Conservation (phyloP, 2,797 vertebrate species). For the Gymnoscopelus microlampas region DNA sequence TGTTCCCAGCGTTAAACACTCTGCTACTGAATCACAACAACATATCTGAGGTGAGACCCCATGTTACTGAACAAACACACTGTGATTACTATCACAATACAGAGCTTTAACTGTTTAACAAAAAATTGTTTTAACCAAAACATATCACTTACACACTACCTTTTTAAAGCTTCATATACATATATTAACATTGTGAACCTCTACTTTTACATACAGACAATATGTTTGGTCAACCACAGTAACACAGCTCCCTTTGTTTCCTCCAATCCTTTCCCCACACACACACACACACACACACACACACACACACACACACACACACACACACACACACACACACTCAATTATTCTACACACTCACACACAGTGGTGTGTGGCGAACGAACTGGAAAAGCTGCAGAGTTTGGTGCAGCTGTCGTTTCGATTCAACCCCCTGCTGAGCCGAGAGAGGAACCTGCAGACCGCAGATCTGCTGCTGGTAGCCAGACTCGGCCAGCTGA, state of each 20-base stretch:
- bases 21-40: constrained; percentile 85
- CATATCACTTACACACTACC: too few species aligned
- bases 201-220: too few species aligned
- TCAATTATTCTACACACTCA: background rate
- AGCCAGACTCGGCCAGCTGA: constrained; percentile 84
- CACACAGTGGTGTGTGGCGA: constrained; percentile 87
- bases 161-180: too few species aligned
- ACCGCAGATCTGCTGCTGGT: constrained; percentile 87
- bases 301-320: constrained; percentile 70
- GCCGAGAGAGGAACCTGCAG: constrained; percentile 72
- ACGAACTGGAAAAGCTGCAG: constrained; percentile 89
- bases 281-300: background rate
- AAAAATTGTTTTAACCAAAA: too few species aligned
- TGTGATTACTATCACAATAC: too few species aligned
- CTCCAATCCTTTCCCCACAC: too few species aligned
- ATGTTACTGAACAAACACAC: too few species aligned
- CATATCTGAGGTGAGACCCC: constrained; percentile 84
- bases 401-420: constrained; percentile 82
- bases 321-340: constrained; percentile 53
- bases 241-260: too few species aligned
- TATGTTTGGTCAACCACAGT: too few species aligned
- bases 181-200: too few species aligned
- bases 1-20: constrained; percentile 84
- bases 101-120: too few species aligned
- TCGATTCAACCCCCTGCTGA: constrained; percentile 81